A percentile compares a stretch with the other conserved stretches of the same genome.
These are phyloP conservation scores for Pycnonotus jocosus DNA, from an alignment of 2,113 vertebrate genomes.

Conservation along the genomic window DNA sequence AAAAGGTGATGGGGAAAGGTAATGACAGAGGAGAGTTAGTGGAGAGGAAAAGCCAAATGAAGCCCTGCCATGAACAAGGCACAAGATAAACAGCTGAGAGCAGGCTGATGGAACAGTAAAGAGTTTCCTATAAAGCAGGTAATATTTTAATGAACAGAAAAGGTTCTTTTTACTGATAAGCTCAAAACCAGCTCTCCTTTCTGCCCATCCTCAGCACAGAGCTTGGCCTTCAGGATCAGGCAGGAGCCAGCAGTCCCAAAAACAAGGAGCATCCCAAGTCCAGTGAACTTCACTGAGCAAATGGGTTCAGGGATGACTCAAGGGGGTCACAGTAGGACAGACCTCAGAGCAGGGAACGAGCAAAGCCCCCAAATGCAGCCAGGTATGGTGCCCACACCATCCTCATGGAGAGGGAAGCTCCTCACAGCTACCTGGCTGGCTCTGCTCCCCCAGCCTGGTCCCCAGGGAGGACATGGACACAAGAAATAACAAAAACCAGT, in stretches of 20 bases:
- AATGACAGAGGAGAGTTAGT: neutral
- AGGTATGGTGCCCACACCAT: rapidly evolving
- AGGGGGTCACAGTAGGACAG: rapidly evolving
- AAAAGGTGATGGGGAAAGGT: neutral
- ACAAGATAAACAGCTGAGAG: neutral
- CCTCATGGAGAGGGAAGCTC: rapidly evolving
- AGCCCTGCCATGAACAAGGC: neutral
- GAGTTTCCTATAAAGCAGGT: neutral
- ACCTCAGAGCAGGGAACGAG: rapidly evolving
- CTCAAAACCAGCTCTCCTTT: neutral
- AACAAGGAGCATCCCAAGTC: neutral
- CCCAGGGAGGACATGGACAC: neutral
- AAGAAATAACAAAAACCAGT: rapidly evolving
- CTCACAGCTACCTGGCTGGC: neutral
- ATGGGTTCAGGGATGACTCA: rapidly evolving
- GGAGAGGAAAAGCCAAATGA: neutral
- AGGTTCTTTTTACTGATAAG: neutral
- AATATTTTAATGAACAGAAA: neutral
- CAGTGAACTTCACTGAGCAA: rapidly evolving
- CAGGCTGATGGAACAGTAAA: neutral
- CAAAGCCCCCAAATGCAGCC: neutral
- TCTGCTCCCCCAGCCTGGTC: neutral
- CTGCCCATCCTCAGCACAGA: neutral
- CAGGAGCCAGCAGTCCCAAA: neutral
- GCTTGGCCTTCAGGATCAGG: neutral